phyloP scores from a whole-genome alignment of 1,140 invertebrate species.

The Diploscapter pachys region DNA sequence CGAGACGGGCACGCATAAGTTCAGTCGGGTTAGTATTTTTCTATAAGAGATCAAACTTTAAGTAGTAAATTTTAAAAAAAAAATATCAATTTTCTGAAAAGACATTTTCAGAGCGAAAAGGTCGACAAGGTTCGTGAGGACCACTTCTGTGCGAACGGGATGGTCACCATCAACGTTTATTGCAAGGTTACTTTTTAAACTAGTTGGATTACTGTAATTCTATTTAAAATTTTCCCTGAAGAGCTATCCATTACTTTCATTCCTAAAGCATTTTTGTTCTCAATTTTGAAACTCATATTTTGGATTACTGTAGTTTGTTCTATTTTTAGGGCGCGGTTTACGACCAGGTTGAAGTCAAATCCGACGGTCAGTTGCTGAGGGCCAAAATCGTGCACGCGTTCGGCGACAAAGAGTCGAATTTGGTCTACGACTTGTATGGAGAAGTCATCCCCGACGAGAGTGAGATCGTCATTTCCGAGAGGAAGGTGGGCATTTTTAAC shows the following conservation, averaged over 20 bases:
- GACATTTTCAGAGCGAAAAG: conserved; percentile 34
- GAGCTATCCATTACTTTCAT: background rate
- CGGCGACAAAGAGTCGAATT: conserved; percentile 72
- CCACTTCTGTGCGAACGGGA: conserved; percentile 47
- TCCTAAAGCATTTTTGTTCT: no score
- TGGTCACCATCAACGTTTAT: conserved; percentile 47
- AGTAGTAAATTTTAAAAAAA: conserved; percentile 28
- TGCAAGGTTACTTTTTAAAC: conserved; percentile 44
- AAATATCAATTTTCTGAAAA: background rate
- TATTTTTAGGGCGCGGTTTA: conserved; percentile 71
- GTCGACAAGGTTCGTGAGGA: conserved; percentile 47
- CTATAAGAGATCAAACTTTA: conserved; percentile 20
- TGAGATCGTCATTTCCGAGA: conserved; percentile 74
- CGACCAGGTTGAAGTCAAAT: conserved; percentile 70
- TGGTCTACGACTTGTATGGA: conserved; percentile 78
- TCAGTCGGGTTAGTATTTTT: conserved; percentile 70
- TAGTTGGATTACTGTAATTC: background rate
- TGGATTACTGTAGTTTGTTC: background rate
- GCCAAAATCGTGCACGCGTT: conserved; percentile 76
- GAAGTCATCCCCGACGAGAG: conserved; percentile 69
- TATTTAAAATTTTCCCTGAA: background rate
- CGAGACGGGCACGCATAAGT: conserved; percentile 76
- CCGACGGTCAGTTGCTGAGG: conserved; percentile 78
- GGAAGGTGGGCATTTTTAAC: conserved; percentile 68
- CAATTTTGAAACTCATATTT: background rate